phyloP scores from a whole-genome alignment of 2,888 invertebrate genomes.

The Eupithecia pulchellata region DNA sequence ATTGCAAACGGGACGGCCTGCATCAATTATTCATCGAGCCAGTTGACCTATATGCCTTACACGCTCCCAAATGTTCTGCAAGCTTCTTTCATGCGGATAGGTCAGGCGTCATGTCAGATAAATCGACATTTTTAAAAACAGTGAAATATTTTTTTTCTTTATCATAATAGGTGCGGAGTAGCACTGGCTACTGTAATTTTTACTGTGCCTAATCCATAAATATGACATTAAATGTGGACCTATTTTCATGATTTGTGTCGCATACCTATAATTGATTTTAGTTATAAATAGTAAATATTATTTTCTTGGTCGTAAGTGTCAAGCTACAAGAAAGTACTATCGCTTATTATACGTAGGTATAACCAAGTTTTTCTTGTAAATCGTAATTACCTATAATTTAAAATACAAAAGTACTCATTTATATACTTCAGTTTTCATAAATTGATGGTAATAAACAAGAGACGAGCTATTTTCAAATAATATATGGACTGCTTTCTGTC shows the following conservation, averaged over 20 bases:
- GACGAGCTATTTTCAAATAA: neutral
- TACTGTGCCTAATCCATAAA: neutral
- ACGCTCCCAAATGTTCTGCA: conserved; percentile 8
- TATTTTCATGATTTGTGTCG: no score
- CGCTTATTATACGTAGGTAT: no score
- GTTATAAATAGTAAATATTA: no score
- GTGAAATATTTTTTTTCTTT: neutral
- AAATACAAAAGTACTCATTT: no score
- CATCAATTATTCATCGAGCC: conserved; percentile 45
- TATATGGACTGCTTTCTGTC: neutral
- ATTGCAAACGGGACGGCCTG: conserved; percentile 27
- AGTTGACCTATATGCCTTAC: conserved; percentile 39
- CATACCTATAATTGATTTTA: no score
- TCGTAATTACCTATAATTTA: no score
- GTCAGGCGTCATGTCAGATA: neutral
- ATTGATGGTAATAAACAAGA: neutral
- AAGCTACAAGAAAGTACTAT: neutral
- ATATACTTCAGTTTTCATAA: no score
- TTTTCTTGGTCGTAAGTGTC: no score
- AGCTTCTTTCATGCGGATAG: conserved; percentile 7
- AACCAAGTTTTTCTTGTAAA: no score
- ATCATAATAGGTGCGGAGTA: neutral
- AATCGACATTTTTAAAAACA: neutral
- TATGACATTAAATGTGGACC: no score
- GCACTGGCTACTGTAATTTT: neutral